phyloP scores from a whole-genome alignment of 2,888 invertebrate genomes.

The Mythimna pallens region DNA sequence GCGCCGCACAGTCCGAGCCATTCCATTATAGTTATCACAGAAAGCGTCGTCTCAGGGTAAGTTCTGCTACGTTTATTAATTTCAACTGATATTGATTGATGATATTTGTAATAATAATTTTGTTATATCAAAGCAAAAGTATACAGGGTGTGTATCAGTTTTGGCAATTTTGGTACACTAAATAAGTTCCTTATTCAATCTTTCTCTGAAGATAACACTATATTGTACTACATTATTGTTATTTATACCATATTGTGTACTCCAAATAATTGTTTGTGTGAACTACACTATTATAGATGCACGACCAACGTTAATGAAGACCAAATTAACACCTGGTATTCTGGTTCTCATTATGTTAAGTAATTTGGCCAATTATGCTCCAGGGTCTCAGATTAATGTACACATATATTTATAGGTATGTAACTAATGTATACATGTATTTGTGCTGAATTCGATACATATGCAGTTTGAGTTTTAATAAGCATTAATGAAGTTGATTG shows the following conservation, averaged over 20 bases:
- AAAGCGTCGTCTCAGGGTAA: no score
- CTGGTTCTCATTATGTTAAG: conserved; percentile 41
- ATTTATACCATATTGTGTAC: not conserved
- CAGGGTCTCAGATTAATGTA: not conserved
- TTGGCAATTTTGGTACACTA: no score
- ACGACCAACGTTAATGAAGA: conserved; percentile 30
- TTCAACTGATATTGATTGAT: no score
- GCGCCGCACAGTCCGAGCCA: no score
- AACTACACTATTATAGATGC: not conserved
- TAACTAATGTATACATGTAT: not conserved
- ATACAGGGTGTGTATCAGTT: no score
- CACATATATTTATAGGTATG: not conserved
- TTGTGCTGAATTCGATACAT: not conserved
- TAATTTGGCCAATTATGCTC: conserved; percentile 47
- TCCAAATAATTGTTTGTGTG: not conserved
- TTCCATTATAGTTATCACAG: no score
- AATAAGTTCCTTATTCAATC: no score
- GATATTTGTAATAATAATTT: no score
- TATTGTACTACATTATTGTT: no score
- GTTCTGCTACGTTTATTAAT: no score
- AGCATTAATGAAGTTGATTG: not conserved
- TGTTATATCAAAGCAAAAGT: no score
- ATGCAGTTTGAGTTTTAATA: conserved; percentile 4
- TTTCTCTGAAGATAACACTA: no score
- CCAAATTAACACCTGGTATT: conserved; percentile 33